phyloP scores from a whole-genome alignment of 2,888 invertebrate genomes.

The Corbicula japonica region DNA sequence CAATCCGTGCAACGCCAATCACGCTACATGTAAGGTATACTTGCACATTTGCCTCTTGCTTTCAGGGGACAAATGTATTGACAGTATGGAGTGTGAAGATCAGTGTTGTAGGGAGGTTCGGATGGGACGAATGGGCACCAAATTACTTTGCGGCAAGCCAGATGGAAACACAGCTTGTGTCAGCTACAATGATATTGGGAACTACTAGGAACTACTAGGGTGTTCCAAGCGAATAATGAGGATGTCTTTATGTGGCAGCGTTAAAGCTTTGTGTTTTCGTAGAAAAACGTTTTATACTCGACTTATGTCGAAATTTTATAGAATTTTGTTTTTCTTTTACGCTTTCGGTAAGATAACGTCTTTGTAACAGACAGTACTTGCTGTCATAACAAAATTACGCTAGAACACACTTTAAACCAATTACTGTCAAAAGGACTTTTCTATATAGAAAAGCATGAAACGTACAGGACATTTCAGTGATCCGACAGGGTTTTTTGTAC shows the following conservation, averaged over 20 bases:
- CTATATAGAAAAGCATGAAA: no score
- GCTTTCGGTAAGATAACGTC: no score
- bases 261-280: not conserved
- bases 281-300: not conserved
- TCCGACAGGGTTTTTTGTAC: no score
- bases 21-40: not conserved
- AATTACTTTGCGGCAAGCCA: slow-evolving; percentile 44
- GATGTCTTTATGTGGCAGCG: not conserved
- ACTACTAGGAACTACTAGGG: slow-evolving; percentile 18
- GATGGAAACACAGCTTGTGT: slow-evolving; percentile 38
- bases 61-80: slow-evolving; percentile 37
- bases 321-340: no score
- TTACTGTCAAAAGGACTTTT: no score
- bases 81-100: slow-evolving; percentile 46
- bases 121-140: slow-evolving; percentile 31
- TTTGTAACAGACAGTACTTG: no score
- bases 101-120: slow-evolving; percentile 36
- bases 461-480: no score
- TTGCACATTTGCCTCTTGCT: not conserved
- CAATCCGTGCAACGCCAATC: not conserved
- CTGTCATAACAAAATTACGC: no score
- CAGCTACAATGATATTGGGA: slow-evolving; percentile 19
- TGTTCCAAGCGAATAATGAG: not conserved
- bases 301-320: not conserved
- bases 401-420: no score